Base-by-base conservation (phyloP, 2,113 vertebrate genomes). In the Cygnus atratus region DNA sequence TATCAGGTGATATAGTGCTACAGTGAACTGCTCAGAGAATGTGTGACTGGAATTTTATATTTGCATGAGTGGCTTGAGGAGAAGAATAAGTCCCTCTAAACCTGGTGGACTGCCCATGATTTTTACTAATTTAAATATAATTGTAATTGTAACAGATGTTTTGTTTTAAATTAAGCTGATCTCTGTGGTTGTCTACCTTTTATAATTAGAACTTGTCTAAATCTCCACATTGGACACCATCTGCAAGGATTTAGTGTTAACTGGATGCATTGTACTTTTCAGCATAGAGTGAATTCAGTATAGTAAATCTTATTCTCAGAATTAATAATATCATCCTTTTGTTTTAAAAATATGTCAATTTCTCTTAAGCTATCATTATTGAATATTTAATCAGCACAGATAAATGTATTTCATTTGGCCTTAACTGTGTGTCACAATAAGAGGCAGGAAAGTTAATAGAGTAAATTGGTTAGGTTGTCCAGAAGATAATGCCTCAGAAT, bases 361-460 rank as follows among this genome's bases (percentile, higher is more conserved):
- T 93, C 52, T 96, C 72, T 96, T 95, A 90, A 87, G 22, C 67
- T 86, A 86, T 96, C 39, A 33, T 80, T 95, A 79, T 94, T 96
- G 92, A 95, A 95, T 96, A 87, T 96, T 96, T 96, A 93, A 97
- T 96, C 87, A 95, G 5, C 41, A 71, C 28, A 95, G 88, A 93
- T 89, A 96, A 96, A 96, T 29, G 11, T 73, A 96, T 96, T 97
- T 97, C 33, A 90, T 97, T 97, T 97, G 73, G 73, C 79, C 65
- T 96, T 90, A 96, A 93, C 48, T 81, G 13, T 80, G 89, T 97
- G 65, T 85, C 79, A 87, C 86, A 93, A 68, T 76, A 93, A 96
- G 62, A 97, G 61, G 71, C 35, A 95, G 71, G 41, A 88, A 93
- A 93, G 48, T 73, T 90, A 96, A 94, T 93, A 70, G 94, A 96